A percentile compares a stretch with the other conserved stretches of the same genome.
phyloP scores from a whole-genome alignment of 2,113 vertebrate species.

The Enhydra lutris region DNA sequence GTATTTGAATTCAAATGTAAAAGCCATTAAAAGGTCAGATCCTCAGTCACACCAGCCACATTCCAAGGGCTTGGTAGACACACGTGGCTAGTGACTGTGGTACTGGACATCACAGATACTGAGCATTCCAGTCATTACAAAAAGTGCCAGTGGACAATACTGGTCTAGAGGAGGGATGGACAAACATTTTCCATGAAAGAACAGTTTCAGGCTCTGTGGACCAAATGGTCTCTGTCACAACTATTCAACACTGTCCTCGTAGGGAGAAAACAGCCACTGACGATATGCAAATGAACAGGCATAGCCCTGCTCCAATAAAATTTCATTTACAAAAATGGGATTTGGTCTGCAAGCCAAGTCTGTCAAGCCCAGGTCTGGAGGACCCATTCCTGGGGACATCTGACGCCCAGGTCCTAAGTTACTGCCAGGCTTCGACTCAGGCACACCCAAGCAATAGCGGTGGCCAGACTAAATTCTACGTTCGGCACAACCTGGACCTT shows the following conservation, averaged over 20 bases:
- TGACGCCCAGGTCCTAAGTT: not conserved
- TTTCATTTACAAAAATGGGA: not conserved
- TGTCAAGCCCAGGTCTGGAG: not conserved
- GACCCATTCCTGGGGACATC: not conserved
- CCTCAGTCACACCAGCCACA: not conserved
- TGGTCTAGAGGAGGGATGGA: not conserved
- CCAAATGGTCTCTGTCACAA: not conserved
- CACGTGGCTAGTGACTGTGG: not conserved
- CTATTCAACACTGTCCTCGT: not conserved
- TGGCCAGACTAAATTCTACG: not conserved
- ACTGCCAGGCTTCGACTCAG: not conserved
- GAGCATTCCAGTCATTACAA: not conserved
- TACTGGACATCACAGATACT: not conserved
- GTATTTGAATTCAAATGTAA: slow-evolving; percentile 3
- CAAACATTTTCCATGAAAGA: not conserved
- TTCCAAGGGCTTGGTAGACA: not conserved
- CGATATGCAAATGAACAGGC: not conserved
- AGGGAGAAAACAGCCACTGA: not conserved
- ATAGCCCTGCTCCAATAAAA: not conserved
- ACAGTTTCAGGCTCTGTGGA: not conserved
- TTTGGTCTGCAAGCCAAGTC: not conserved
- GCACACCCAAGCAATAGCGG: not conserved
- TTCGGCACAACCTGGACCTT: not conserved
- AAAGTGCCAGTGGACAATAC: not conserved
- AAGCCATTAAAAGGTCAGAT: not conserved